A percentile compares a stretch with the other conserved stretches of the same genome.
phyloP scores from a whole-genome alignment of 2,888 invertebrate species.

The Scaptomyza flava region DNA sequence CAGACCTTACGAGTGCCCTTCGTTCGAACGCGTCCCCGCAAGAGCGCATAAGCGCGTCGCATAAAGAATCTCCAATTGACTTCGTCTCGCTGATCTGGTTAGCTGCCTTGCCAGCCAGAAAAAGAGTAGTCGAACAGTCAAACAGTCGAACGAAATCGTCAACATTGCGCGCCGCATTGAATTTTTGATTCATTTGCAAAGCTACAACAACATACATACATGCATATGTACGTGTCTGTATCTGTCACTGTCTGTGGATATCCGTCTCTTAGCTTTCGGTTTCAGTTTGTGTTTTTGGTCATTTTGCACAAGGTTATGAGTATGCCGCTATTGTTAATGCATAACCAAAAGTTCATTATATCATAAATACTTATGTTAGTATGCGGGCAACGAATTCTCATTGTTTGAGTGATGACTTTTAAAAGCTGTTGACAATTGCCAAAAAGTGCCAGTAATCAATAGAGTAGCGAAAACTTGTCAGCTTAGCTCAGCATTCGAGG shows the following conservation, averaged over 20 bases:
- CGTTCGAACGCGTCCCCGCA: conserved; percentile 36
- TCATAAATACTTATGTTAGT: conserved; percentile 54
- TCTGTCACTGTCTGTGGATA: conserved; percentile 5
- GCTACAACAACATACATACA: conserved; percentile 7
- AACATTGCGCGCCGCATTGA: conserved; percentile 68
- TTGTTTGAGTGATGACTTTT: conserved; percentile 32
- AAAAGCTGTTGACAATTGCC: conserved; percentile 56
- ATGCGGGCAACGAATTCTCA: conserved; percentile 24
- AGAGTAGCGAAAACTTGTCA: conserved; percentile 17
- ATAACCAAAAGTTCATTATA: conserved; percentile 60
- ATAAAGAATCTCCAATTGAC: conserved; percentile 75
- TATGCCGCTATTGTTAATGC: conserved; percentile 61
- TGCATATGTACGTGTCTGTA: no score
- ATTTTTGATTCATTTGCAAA: conserved; percentile 71
- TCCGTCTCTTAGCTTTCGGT: conserved; percentile 18
- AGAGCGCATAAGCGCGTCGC: conserved; percentile 54
- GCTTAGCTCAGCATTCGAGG: conserved; percentile 40
- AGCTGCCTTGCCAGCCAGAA: conserved; percentile 21
- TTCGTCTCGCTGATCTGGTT: conserved; percentile 43
- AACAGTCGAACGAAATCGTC: conserved; percentile 49
- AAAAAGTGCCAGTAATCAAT: conserved; percentile 34
- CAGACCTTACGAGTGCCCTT: conserved; percentile 75
- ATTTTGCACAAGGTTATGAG: conserved; percentile 76
- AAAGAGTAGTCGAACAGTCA: conserved; percentile 28
- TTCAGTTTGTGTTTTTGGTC: conserved; percentile 41